Conservation (phyloP, 2,888 invertebrate genomes). For the Drosophila barbarae region DNA sequence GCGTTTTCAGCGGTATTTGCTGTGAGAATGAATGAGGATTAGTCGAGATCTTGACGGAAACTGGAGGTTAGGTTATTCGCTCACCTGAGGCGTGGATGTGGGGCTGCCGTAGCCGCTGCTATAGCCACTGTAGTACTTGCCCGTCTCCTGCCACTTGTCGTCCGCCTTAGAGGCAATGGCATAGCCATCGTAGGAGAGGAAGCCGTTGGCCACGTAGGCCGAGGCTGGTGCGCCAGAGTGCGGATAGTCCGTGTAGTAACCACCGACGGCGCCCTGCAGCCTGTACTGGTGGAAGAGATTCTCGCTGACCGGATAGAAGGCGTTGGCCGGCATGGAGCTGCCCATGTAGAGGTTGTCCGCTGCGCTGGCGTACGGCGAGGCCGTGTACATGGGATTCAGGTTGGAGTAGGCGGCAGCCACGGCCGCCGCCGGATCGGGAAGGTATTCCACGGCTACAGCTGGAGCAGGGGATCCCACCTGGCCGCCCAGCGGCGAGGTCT, state of each 20-base stretch:
- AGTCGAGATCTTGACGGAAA: neutral
- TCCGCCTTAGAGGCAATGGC: slow-evolving; percentile 80
- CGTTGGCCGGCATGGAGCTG: slow-evolving; percentile 83
- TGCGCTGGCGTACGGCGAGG: slow-evolving; percentile 88
- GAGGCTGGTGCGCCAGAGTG: slow-evolving; percentile 82
- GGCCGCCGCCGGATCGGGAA: slow-evolving; percentile 81
- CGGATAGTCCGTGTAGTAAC: slow-evolving; percentile 89
- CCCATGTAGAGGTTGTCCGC: slow-evolving; percentile 81
- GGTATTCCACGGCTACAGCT: slow-evolving; percentile 79
- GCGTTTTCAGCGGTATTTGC: slow-evolving; percentile 79
- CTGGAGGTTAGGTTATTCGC: neutral
- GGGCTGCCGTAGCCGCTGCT: slow-evolving; percentile 80
- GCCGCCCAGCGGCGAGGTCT: slow-evolving; percentile 77
- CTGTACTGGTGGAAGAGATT: slow-evolving; percentile 95
- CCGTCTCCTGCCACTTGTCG: slow-evolving; percentile 80
- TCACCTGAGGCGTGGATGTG: slow-evolving; percentile 79
- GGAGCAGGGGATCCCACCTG: slow-evolving; percentile 80
- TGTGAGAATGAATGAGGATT: slow-evolving; percentile 29
- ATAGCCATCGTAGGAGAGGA: slow-evolving; percentile 84
- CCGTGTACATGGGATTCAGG: slow-evolving; percentile 87
- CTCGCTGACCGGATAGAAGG: slow-evolving; percentile 87
- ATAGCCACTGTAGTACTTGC: slow-evolving; percentile 81
- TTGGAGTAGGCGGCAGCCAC: slow-evolving; percentile 90
- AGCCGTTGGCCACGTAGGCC: slow-evolving; percentile 89
- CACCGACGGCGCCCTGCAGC: slow-evolving; percentile 86